Conservation (phyloP, 2,797 vertebrate species). For the Anolis apletophallus region DNA sequence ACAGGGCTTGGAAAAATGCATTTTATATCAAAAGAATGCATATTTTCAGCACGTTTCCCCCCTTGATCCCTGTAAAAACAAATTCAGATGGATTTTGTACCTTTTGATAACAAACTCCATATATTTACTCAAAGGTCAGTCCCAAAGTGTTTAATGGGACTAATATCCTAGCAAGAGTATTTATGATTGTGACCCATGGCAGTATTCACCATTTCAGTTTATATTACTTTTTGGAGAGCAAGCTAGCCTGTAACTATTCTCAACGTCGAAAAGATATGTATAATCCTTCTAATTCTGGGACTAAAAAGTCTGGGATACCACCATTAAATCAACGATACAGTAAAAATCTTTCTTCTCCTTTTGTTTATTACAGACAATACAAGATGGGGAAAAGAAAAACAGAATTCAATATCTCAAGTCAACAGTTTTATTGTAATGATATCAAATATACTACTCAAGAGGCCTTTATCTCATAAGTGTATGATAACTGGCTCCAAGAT, state of each 20-base stretch:
- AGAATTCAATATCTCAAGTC: constrained; percentile 20
- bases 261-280: not conserved
- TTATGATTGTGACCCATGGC: not conserved
- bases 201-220: not conserved
- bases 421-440: not conserved
- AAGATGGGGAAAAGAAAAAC: constrained; percentile 23
- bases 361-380: constrained; percentile 29
- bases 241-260: not conserved
- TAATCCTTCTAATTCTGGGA: constrained; percentile 17
- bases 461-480: constrained; percentile 30
- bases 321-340: constrained; percentile 18
- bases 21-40: too few relatives aligned
- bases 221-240: constrained; percentile 6
- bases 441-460: constrained; percentile 6
- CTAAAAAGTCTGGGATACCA: constrained; percentile 9
- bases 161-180: not conserved
- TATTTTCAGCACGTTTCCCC: too few relatives aligned
- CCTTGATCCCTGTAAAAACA: too few relatives aligned
- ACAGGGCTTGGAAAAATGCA: too few relatives aligned
- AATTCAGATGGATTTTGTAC: too few relatives aligned
- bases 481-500: constrained; percentile 30
- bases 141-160: not conserved
- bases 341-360: not conserved
- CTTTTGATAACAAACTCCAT: too few relatives aligned
- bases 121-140: too few relatives aligned